Conservation (phyloP, 2,888 invertebrate species). For the Brenthis ino region DNA sequence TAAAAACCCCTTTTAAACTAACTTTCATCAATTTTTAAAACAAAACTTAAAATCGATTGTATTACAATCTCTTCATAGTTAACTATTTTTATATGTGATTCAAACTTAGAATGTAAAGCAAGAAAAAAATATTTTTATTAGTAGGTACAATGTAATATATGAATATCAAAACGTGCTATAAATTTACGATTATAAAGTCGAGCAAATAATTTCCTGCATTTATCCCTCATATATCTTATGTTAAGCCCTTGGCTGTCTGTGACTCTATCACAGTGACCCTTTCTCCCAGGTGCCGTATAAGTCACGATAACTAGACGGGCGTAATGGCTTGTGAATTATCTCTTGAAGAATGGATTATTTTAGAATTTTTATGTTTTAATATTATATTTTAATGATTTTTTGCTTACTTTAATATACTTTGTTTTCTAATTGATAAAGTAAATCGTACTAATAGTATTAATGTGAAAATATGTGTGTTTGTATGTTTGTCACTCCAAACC, state of each 20-base stretch:
- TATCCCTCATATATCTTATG: constrained; percentile 8
- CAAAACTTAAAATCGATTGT: background rate
- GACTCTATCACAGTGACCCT: constrained; percentile 23
- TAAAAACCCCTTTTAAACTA: background rate
- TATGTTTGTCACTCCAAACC: too few species aligned
- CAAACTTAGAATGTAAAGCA: too few species aligned
- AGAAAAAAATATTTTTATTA: too few species aligned
- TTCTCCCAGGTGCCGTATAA: constrained; percentile 25
- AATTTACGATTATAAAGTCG: constrained; percentile 13
- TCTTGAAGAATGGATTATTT: constrained; percentile 3
- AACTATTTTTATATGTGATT: too few species aligned
- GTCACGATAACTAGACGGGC: constrained; percentile 10
- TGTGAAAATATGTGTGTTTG: too few species aligned
- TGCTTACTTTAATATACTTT: too few species aligned
- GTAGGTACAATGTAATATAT: too few species aligned
- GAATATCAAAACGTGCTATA: background rate
- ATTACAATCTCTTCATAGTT: too few species aligned
- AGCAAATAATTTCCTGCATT: constrained; percentile 5
- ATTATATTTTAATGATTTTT: background rate
- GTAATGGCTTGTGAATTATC: constrained; percentile 16
- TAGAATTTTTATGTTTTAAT: background rate
- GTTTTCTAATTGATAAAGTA: too few species aligned
- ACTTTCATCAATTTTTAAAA: constrained; percentile 5
- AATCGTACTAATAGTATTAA: too few species aligned
- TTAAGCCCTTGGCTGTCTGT: constrained; percentile 19